phyloP scores from a whole-genome alignment of 2,888 invertebrate species.

The Megamerina dolium region DNA sequence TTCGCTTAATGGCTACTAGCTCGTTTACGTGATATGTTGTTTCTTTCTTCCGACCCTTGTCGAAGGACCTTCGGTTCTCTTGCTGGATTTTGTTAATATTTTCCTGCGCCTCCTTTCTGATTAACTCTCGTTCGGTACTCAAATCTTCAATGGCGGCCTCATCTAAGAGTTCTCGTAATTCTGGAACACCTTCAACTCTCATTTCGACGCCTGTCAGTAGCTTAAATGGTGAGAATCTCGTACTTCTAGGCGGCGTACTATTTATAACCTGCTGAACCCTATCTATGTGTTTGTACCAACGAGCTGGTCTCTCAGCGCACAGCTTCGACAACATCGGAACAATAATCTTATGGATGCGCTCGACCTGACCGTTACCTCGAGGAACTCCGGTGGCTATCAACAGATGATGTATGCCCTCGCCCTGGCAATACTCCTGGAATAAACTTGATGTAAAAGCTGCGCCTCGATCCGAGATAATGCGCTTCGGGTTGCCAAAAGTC shows the following conservation, averaged over 20 bases:
- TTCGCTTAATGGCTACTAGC: too few relatives aligned
- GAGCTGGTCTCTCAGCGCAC: conserved; percentile 29
- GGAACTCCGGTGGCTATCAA: conserved; percentile 31
- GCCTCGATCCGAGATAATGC: conserved; percentile 39
- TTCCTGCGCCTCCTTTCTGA: conserved; percentile 8
- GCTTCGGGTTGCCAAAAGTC: conserved; percentile 18
- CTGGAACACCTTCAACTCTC: background rate
- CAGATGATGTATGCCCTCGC: conserved; percentile 29
- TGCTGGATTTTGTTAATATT: conserved; percentile 16
- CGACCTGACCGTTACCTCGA: conserved; percentile 39
- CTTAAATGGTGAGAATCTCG: conserved; percentile 12
- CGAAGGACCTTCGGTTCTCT: too few relatives aligned
- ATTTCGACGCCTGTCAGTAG: conserved; percentile 19
- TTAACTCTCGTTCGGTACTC: conserved; percentile 1
- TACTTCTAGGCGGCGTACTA: conserved; percentile 15
- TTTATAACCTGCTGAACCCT: conserved; percentile 24
- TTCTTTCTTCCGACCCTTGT: too few relatives aligned
- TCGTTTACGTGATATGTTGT: too few relatives aligned
- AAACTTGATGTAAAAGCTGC: conserved; percentile 36
- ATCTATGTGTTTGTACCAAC: conserved; percentile 31
- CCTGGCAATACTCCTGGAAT: conserved; percentile 34
- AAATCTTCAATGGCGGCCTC: conserved; percentile 2
- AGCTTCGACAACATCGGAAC: conserved; percentile 37
- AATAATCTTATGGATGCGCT: conserved; percentile 33
- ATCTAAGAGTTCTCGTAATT: conserved; percentile 8